Percentiles rank a stretch among this genome's conserved stretches.
phyloP scores from a whole-genome alignment of 92 coral and sea anemone genomes.

The Epizoanthus stellaris region DNA sequence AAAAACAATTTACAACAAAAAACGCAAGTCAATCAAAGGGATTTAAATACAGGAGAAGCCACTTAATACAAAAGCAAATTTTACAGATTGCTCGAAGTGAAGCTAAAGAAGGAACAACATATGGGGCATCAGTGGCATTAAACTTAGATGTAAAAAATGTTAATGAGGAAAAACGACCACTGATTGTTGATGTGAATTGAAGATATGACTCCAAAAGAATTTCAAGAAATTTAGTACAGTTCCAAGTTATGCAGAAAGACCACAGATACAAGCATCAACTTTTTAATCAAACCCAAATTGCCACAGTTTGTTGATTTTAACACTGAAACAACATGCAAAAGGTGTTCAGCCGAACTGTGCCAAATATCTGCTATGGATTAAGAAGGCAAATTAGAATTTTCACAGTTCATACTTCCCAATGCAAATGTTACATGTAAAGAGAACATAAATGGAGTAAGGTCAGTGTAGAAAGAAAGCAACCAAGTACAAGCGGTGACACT shows the following conservation, averaged over 20 bases:
- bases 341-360: conserved; percentile 13
- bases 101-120: conserved; percentile 51
- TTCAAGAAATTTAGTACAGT: conserved; percentile 5
- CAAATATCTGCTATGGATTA: conserved; percentile 29
- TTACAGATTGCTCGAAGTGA: conserved; percentile 45
- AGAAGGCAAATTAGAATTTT: conserved; percentile 20
- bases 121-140: conserved; percentile 37
- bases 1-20: conserved; percentile 18
- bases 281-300: background rate
- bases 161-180: too few species aligned
- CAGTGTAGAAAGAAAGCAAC: conserved; percentile 1
- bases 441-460: conserved; percentile 6
- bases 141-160: background rate
- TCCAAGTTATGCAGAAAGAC: conserved; percentile 1
- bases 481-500: background rate
- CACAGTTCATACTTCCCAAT: conserved; percentile 22
- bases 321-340: conserved; percentile 32
- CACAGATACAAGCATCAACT: background rate
- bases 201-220: background rate
- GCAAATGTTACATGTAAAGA: conserved; percentile 22
- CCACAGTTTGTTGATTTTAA: background rate
- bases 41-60: conserved; percentile 23
- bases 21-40: background rate
- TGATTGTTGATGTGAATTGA: background rate
- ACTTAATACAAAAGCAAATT: conserved; percentile 20